Percentiles rank a stretch among this genome's conserved stretches.
Evolutionary conservation across 2,888 invertebrate species (phyloP).

Genomic region (Ametastegia equiseti): DNA sequence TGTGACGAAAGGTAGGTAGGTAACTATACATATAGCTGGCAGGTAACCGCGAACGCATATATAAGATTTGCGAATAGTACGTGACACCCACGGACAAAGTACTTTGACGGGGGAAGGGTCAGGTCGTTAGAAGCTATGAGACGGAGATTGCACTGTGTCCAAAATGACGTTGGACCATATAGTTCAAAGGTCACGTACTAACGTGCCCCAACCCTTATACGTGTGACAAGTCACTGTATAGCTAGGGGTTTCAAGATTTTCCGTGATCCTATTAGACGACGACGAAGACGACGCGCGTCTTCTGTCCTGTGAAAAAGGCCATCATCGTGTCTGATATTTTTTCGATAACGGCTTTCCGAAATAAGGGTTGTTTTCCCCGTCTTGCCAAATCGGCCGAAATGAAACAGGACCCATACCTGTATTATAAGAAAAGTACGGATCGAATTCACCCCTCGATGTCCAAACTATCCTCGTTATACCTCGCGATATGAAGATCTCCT

Average conservation of each 20-base stretch:
- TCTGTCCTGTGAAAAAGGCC: background rate
- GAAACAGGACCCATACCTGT: too few species aligned
- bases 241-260: background rate
- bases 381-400: background rate
- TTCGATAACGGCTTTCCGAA: background rate
- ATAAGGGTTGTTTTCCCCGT: background rate
- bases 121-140: background rate
- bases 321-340: background rate
- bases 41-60: background rate
- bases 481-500: too few species aligned
- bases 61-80: background rate
- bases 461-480: too few species aligned
- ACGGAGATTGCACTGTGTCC: conserved; percentile 25
- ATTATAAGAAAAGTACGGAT: too few species aligned
- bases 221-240: too few species aligned
- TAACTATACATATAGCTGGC: too few species aligned
- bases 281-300: too few species aligned
- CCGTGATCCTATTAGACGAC: background rate
- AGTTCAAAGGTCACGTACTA: background rate
- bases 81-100: background rate
- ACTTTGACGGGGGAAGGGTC: conserved; percentile 1
- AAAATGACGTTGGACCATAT: background rate
- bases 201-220: background rate
- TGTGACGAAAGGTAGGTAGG: conserved; percentile 2
- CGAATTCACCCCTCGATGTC: background rate